phyloP scores from a whole-genome alignment of 2,888 invertebrate genomes.

The Ptilodon capucinus region DNA sequence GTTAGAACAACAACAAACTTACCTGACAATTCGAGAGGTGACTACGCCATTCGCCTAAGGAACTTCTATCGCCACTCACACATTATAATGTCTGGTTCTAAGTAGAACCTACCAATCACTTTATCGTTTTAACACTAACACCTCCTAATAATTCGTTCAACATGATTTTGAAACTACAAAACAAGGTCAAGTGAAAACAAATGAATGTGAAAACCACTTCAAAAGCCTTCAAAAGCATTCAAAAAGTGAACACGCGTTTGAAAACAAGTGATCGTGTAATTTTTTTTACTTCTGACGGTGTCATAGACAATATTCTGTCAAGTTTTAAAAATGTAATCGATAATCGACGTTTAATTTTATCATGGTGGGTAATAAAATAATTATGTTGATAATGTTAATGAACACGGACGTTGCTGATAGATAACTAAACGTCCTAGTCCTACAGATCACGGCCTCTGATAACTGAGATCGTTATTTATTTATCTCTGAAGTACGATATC shows the following conservation, averaged over 20 bases:
- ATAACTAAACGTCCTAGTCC: neutral
- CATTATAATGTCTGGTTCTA: too few species aligned
- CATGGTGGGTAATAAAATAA: neutral
- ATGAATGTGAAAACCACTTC: neutral
- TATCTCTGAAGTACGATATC: neutral
- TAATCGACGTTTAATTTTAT: neutral
- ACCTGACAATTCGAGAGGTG: neutral
- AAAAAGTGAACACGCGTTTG: neutral
- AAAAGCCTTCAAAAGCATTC: neutral
- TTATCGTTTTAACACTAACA: too few species aligned
- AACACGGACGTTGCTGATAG: neutral
- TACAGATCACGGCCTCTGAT: neutral
- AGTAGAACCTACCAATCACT: too few species aligned
- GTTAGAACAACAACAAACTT: neutral
- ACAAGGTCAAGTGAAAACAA: neutral
- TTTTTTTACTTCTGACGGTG: neutral
- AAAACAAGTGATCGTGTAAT: neutral
- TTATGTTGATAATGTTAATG: slow-evolving; percentile 1
- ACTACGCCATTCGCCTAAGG: too few species aligned
- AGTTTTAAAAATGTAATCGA: neutral
- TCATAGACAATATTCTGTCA: neutral
- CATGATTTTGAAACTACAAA: too few species aligned
- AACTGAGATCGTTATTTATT: neutral
- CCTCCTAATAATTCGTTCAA: too few species aligned
- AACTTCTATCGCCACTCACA: too few species aligned